Evolutionary conservation across 2,888 invertebrate genomes (phyloP), one percentile per base, ranked within the genome.

Genomic region (Dryomyza anilis): DNA sequence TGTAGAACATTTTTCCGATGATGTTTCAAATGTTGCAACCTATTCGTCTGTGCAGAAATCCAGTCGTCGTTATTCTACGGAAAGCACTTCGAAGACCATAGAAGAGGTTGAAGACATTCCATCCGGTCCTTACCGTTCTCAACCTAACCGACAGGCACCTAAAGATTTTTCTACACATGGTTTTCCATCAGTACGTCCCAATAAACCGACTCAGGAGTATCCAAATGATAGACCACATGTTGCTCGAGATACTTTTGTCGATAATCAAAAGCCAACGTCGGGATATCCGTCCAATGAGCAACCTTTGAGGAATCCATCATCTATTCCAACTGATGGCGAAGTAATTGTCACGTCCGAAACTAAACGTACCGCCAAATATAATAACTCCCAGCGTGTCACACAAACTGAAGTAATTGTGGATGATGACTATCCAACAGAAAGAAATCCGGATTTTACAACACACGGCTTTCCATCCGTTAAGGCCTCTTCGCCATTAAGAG

Each of bases 21-120:
- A 78, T 45, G 64, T 72, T 3, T 63, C 73, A 23, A 75, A 75
- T 19, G 68, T 74, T 52, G 71, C 73, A 43, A 74, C 75, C 25
- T 80, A 72, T 61, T 81, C 81, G 23, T 74, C 79, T 2, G 73
- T 76, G 0, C 79, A 81, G 39, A 81, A 80, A 46, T 81, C 81
- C 1, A 81, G 77, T 56, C 75, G 78, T n/a, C 78, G 78, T 5
- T 81, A 70, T 62, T 78, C 79, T 16, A 81, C 79, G 2, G 80
- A 81, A 61, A 80, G 77, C 25, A 79, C 81, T 1, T 81, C 81
- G 16, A 81, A 81, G 55, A 81, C 79, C 16, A 73, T 79, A 19
- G 76, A 82, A 59, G 70, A 71, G 48, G 36, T 58, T 43, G 75
- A 74, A 4, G 75, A 75, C 64, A 66, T 60, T 66, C 27, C 59